These are phyloP conservation scores for Vidua chalybeata DNA, from an alignment of 2,113 vertebrate species.

Conservation along the genomic window DNA sequence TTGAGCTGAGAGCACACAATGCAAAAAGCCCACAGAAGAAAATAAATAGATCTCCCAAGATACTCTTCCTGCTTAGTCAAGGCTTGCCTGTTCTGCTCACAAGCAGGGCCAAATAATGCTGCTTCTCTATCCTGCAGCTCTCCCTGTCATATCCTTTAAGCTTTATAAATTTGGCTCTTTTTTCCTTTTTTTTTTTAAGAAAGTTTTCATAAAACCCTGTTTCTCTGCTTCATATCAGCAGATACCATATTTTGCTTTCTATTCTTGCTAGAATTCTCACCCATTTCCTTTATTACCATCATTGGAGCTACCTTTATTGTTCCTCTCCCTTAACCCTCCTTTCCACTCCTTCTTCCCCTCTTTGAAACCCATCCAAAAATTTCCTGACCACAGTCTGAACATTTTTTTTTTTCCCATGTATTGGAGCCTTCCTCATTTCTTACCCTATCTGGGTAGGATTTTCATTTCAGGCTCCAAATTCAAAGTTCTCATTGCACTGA, in stretches of 20 bases:
- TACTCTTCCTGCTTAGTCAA: not conserved
- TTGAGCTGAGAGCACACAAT: not conserved
- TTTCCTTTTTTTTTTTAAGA: not conserved
- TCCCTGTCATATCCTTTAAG: not conserved
- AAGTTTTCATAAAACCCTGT: not conserved
- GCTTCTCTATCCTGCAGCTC: not conserved
- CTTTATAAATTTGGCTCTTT: not conserved
- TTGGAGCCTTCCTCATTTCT: not conserved
- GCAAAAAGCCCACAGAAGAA: not conserved
- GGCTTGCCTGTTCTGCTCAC: not conserved
- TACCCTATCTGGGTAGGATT: not conserved
- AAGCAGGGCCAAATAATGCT: not conserved
- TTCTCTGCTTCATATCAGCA: not conserved
- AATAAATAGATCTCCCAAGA: not conserved
- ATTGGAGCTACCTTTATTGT: not conserved
- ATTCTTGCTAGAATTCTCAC: not conserved
- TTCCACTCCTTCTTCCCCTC: not conserved
- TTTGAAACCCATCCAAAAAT: not conserved
- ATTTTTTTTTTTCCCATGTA: not conserved
- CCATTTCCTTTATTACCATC: not conserved
- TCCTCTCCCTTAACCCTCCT: not conserved
- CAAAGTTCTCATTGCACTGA: not conserved
- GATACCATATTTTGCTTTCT: not conserved
- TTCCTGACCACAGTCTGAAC: not conserved
- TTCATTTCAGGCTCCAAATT: not conserved